phyloP scores from a whole-genome alignment of 2,888 invertebrate genomes.

The Glyphotaelius pellucidus region DNA sequence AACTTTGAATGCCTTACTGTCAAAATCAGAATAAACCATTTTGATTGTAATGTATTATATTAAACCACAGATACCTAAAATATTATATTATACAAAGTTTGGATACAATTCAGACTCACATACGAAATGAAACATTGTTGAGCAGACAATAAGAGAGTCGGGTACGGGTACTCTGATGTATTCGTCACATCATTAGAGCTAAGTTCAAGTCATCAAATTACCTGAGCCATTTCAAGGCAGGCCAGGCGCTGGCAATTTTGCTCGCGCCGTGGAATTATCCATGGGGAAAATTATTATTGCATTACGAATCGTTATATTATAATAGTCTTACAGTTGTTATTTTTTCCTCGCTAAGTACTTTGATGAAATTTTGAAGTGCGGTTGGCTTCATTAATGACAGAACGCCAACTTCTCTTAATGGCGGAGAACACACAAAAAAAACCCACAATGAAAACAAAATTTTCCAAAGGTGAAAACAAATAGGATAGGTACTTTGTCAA shows the following conservation, averaged over 20 bases:
- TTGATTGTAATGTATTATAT: background rate
- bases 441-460: too few relatives aligned
- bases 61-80: background rate
- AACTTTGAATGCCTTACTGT: background rate
- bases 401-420: background rate
- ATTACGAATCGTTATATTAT: slow-evolving; percentile 18
- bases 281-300: slow-evolving; percentile 45
- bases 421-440: too few relatives aligned
- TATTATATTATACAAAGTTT: background rate
- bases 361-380: background rate
- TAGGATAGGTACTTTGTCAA: too few relatives aligned
- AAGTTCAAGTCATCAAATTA: slow-evolving; percentile 2
- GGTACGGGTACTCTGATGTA: background rate
- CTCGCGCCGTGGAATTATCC: slow-evolving; percentile 24
- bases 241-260: slow-evolving; percentile 17
- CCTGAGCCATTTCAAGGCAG: slow-evolving; percentile 20
- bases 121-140: background rate
- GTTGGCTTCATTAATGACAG: background rate
- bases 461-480: too few relatives aligned
- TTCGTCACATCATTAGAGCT: background rate
- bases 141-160: background rate
- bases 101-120: background rate
- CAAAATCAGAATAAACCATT: background rate
- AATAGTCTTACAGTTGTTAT: background rate
- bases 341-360: background rate